These are phyloP conservation scores for Lasioglossum albipes DNA, from an alignment of 1,140 invertebrate species.

Conservation along the genomic window DNA sequence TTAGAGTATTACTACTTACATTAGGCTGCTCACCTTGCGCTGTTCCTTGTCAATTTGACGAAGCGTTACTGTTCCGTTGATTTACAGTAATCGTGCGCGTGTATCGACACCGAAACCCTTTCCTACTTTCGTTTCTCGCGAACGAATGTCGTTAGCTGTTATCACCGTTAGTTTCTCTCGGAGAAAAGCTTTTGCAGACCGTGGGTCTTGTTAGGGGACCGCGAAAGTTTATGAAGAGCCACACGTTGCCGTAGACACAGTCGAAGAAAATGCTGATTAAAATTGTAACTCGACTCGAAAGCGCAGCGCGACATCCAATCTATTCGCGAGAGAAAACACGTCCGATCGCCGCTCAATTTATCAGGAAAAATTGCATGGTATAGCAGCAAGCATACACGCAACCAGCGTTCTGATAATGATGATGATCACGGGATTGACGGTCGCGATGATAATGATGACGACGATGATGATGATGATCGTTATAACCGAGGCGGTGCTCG, in stretches of 20 bases:
- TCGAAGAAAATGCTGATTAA: too few relatives aligned
- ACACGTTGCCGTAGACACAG: too few relatives aligned
- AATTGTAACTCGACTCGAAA: too few relatives aligned
- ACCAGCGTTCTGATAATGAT: conserved; percentile 24
- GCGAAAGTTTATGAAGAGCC: too few relatives aligned
- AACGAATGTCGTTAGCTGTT: too few relatives aligned
- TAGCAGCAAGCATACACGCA: background rate
- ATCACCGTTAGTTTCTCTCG: too few relatives aligned
- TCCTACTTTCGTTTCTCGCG: background rate
- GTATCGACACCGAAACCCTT: conserved; percentile 1
- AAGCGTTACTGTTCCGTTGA: conserved; percentile 32
- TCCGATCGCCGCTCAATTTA: conserved; percentile 14
- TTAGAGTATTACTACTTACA: conserved; percentile 40
- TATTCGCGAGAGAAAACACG: background rate
- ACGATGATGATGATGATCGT: background rate
- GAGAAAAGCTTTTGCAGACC: too few relatives aligned
- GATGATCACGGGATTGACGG: conserved; percentile 23
- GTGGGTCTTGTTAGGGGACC: too few relatives aligned
- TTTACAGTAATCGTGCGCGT: conserved; percentile 2
- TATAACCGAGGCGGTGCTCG: background rate
- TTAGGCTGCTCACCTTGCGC: conserved; percentile 30
- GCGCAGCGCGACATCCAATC: background rate
- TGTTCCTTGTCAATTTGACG: conserved; percentile 38
- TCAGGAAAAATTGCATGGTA: background rate
- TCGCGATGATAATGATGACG: background rate